Percentiles rank a stretch among this genome's conserved stretches.
Evolutionary conservation across 2,888 invertebrate species (phyloP).

Genomic region (Melinopterus prodromus): DNA sequence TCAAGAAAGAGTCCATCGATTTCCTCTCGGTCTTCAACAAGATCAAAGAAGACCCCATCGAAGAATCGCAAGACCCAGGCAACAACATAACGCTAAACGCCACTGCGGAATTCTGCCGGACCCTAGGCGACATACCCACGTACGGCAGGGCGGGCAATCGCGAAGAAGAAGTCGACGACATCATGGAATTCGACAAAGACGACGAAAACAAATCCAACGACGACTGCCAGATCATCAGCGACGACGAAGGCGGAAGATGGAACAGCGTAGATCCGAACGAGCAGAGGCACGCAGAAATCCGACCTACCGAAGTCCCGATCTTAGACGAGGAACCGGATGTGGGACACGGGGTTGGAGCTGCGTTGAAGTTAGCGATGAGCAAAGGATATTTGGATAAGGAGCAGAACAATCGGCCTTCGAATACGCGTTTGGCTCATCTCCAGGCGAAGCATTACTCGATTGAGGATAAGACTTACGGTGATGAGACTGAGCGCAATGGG

Average conservation of each 20-base stretch:
- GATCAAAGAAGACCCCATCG: slow-evolving; percentile 55
- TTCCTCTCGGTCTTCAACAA: slow-evolving; percentile 50
- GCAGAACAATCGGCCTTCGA: slow-evolving; percentile 75
- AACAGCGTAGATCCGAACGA: slow-evolving; percentile 62
- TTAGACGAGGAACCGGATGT: slow-evolving; percentile 94
- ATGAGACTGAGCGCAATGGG: slow-evolving; percentile 72
- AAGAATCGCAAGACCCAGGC: slow-evolving; percentile 53
- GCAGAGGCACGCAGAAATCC: slow-evolving; percentile 49
- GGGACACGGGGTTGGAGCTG: slow-evolving; percentile 91
- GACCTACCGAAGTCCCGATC: slow-evolving; percentile 70
- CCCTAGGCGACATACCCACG: slow-evolving; percentile 92
- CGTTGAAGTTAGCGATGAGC: slow-evolving; percentile 87
- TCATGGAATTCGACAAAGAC: slow-evolving; percentile 60
- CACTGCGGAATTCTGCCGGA: slow-evolving; percentile 96
- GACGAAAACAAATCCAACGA: slow-evolving; percentile 47
- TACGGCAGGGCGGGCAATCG: slow-evolving; percentile 92
- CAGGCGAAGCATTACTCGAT: slow-evolving; percentile 83
- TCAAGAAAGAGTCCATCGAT: slow-evolving; percentile 52
- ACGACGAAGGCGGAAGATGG: slow-evolving; percentile 62
- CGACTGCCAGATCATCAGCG: slow-evolving; percentile 54
- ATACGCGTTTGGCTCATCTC: slow-evolving; percentile 76
- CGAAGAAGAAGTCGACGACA: slow-evolving; percentile 72
- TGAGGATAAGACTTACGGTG: slow-evolving; percentile 79
- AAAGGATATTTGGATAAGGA: slow-evolving; percentile 94
- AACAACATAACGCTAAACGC: slow-evolving; percentile 86